phyloP scores from a whole-genome alignment of 2,797 vertebrate genomes.

The Calcarius lapponicus region DNA sequence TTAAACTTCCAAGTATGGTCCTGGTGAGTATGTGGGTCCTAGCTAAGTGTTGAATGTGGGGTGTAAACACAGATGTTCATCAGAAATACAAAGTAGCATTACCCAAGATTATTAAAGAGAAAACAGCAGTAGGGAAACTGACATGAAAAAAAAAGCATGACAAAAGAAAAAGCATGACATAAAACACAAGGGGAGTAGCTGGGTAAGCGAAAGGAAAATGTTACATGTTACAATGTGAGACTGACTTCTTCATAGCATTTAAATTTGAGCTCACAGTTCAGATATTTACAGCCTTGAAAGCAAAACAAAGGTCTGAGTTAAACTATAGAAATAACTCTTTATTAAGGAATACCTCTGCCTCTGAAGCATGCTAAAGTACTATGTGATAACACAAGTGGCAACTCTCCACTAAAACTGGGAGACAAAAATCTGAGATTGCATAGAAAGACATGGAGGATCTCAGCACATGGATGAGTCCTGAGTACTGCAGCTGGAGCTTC shows the following conservation, averaged over 20 bases:
- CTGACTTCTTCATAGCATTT: background rate
- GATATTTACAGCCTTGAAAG: background rate
- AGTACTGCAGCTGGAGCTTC: background rate
- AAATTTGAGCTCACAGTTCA: background rate
- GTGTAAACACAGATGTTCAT: background rate
- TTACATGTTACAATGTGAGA: background rate
- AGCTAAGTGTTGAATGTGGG: background rate
- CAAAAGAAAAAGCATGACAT: no score
- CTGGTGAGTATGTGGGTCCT: background rate
- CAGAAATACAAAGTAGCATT: background rate
- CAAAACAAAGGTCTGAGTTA: background rate
- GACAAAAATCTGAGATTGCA: background rate
- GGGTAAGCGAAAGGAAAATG: background rate
- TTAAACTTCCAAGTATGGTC: background rate
- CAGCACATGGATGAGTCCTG: background rate
- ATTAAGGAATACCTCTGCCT: background rate
- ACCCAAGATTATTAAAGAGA: background rate
- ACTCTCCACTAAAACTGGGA: background rate
- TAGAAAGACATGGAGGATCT: background rate
- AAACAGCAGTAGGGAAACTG: background rate
- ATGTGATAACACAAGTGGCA: background rate
- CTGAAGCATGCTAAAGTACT: background rate
- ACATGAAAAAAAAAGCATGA: no score
- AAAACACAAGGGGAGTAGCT: background rate
- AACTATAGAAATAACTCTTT: background rate